phyloP scores from a whole-genome alignment of 2,113 vertebrate genomes.

The Myxocyprinus asiaticus region DNA sequence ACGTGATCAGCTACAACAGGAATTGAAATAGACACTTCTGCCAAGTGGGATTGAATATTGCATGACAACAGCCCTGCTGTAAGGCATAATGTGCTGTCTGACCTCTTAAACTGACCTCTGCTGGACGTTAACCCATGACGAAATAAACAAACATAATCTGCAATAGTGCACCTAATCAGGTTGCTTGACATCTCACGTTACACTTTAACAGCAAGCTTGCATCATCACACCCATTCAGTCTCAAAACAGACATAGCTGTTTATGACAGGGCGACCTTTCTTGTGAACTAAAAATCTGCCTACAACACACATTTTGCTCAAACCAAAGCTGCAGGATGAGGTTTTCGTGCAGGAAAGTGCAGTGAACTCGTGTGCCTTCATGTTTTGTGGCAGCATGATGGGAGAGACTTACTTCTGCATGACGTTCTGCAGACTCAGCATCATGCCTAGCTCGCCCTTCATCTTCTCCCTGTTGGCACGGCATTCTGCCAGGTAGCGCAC shows the following conservation, averaged over 20 bases:
- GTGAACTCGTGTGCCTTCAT: constrained; percentile 32
- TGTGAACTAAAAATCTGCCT: constrained; percentile 57
- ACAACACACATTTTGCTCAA: constrained; percentile 55
- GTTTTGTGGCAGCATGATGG: constrained; percentile 36
- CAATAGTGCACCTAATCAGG: constrained; percentile 13
- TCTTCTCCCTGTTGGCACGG: constrained; percentile 96
- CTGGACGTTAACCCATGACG: background rate
- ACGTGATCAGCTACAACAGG: too few relatives aligned
- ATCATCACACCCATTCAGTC: constrained; percentile 48
- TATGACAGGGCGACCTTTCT: constrained; percentile 48
- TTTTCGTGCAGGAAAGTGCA: constrained; percentile 58
- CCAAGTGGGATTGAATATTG: too few relatives aligned
- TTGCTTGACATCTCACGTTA: constrained; percentile 46
- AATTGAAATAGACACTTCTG: too few relatives aligned
- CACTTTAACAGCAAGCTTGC: constrained; percentile 56
- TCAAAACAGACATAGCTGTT: constrained; percentile 61
- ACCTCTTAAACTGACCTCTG: constrained; percentile 1
- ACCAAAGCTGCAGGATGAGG: constrained; percentile 58
- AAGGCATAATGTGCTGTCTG: background rate
- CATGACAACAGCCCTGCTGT: too few relatives aligned
- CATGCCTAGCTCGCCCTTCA: constrained; percentile 97
- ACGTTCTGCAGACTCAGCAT: constrained; percentile 98
- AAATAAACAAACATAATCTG: background rate
- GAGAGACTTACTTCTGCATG: constrained; percentile 92
- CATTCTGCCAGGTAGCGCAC: constrained; percentile 98